Conservation (phyloP, 2,797 vertebrate species). For the Rhabdomys pumilio region DNA sequence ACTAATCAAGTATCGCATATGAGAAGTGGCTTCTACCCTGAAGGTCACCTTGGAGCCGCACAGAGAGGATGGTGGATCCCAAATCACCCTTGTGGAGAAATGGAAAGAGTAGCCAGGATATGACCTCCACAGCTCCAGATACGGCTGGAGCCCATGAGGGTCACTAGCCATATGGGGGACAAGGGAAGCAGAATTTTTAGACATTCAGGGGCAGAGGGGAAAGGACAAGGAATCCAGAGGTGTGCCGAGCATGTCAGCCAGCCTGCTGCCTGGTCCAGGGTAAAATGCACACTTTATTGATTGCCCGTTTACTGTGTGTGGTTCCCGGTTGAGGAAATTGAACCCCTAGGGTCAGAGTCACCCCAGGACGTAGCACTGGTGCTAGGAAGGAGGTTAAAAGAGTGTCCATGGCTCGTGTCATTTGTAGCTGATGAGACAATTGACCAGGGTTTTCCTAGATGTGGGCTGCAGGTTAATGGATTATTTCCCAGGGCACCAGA, state of each 20-base stretch:
- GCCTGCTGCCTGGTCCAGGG: neutral
- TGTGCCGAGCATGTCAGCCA: too few species aligned
- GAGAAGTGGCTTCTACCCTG: neutral
- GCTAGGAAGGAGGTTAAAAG: rapidly evolving
- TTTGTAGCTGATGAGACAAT: neutral
- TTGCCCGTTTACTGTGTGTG: neutral
- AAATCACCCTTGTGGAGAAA: neutral
- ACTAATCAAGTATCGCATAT: neutral
- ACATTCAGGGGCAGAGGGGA: neutral
- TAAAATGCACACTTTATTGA: neutral
- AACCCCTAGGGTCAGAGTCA: neutral
- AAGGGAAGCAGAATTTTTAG: neutral
- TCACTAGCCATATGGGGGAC: rapidly evolving
- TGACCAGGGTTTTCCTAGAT: neutral
- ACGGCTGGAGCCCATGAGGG: neutral
- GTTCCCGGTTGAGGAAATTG: neutral
- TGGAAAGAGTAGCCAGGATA: neutral
- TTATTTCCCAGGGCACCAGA: neutral
- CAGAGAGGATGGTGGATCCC: neutral
- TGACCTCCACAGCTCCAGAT: neutral
- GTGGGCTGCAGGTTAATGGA: neutral
- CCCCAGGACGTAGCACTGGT: neutral
- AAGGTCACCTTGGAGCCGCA: neutral
- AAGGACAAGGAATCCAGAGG: too few species aligned
- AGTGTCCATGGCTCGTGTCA: too few species aligned